Evolutionary conservation across 2,113 vertebrate species (phyloP).

Genomic region (Mola mola): DNA sequence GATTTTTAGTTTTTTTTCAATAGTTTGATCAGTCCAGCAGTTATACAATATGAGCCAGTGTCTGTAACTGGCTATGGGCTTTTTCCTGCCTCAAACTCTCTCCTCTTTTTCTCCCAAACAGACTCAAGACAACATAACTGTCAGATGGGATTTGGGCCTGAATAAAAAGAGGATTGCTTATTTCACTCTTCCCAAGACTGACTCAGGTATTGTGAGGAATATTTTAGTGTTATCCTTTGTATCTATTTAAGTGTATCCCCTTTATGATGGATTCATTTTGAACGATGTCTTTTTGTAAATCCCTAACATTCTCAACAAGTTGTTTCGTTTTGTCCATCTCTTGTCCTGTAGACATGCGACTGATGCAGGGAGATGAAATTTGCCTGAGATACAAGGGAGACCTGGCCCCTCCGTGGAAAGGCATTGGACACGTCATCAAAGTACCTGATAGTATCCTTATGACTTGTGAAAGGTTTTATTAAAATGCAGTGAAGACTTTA

Average conservation of each 20-base stretch:
- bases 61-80: background rate
- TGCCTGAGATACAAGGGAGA: conserved; percentile 97
- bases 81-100: background rate
- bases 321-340: conserved; percentile 18
- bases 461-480: background rate
- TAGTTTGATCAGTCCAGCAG: too few relatives aligned
- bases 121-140: conserved; percentile 99
- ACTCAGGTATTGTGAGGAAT: conserved; percentile 88
- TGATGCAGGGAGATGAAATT: conserved; percentile 99
- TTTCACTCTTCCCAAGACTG: conserved; percentile 98
- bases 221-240: conserved; percentile 64
- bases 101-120: conserved; percentile 58
- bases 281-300: too few relatives aligned
- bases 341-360: conserved; percentile 89
- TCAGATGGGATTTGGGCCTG: conserved; percentile 98
- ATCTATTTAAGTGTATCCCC: background rate
- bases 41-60: background rate
- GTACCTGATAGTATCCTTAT: conserved; percentile 99
- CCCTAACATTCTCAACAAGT: too few relatives aligned
- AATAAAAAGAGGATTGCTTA: conserved; percentile 99
- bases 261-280: too few relatives aligned
- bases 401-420: conserved; percentile 94
- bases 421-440: conserved; percentile 98
- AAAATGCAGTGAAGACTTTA: too few relatives aligned
- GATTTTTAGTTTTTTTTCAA: too few relatives aligned